Base-by-base conservation (phyloP, 2,888 invertebrate genomes). In the Poecilus cupreus region DNA sequence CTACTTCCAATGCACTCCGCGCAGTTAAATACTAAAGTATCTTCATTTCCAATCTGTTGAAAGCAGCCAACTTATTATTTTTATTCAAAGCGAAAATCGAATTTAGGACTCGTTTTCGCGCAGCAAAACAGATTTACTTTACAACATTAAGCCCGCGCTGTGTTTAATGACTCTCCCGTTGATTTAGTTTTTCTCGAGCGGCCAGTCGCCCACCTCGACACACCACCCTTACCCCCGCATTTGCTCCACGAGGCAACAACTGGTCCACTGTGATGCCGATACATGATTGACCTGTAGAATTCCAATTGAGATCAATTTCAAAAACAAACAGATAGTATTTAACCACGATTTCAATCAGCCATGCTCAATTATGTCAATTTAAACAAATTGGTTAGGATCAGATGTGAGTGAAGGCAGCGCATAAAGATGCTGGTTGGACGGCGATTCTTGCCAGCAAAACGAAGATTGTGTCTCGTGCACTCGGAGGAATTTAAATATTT, bases 351-450 rank as follows among this genome's bases (percentile, higher is more conserved):
- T 85, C 86, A 86, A 86, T 86, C 85, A 85, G 83, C 80, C 84
- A 82, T 84, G 84, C 84, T 84, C 86, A 86, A 86, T 86, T 86
- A 86, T 85, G 85, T 84, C 85, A 86, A 86, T 86, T 85, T 85
- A 84, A 84, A 84, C 85, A 86, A 86, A 86, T 86, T 86, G 85
- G 83, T 84, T 84, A 84, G 83, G 83, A 83, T 85, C 83, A 39
- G 51, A 70, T 79, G 64, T 60, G 64, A 68, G 64, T 18, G 64
- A 60, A 60, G 60, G 26, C 51, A 51, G 8, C 3, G 51, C 43
- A 43, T 54, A 32, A 68, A 68, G 64, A 68, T 68, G 64, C 64
- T 68, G 64, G 64, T 37, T 37, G 60, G 57, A 57, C 11, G n/a
- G 2, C 18, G 64, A 68, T 68, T 68, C 64, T 32, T 68, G 11